A percentile compares a stretch with the other conserved stretches of the same genome.
Evolutionary conservation across 2,113 vertebrate species (phyloP).

Genomic region (Oncorhynchus nerka): DNA sequence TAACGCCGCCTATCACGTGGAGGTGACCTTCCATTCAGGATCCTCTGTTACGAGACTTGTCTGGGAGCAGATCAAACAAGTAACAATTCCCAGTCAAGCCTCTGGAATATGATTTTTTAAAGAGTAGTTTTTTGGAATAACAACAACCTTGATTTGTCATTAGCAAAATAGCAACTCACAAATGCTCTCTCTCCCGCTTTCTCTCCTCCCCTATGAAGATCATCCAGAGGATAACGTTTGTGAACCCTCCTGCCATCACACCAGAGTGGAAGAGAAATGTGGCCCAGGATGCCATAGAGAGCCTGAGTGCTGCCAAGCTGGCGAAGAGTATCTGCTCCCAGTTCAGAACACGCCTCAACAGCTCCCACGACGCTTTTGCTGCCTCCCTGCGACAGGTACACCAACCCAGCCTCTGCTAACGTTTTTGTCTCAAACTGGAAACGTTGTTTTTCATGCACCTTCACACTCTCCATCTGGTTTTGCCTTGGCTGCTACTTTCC

Average conservation of each 20-base stretch:
- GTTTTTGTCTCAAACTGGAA: too few species aligned
- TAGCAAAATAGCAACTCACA: too few species aligned
- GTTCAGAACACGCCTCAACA: constrained; percentile 92
- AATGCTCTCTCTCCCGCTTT: not conserved
- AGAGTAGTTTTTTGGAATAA: not conserved
- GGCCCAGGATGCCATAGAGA: constrained; percentile 97
- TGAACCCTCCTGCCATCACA: constrained; percentile 89
- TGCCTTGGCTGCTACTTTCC: too few species aligned
- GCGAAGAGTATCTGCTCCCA: constrained; percentile 98
- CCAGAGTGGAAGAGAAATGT: constrained; percentile 96
- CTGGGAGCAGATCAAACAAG: constrained; percentile 99
- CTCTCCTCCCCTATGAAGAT: constrained; percentile 72
- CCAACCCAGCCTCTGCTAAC: not conserved
- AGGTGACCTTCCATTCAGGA: constrained; percentile 96
- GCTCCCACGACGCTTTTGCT: constrained; percentile 95
- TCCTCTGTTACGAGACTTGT: constrained; percentile 91
- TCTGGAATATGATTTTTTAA: not conserved
- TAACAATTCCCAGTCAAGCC: constrained; percentile 43
- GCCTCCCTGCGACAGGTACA: constrained; percentile 91
- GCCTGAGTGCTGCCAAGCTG: constrained; percentile 93
- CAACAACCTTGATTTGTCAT: too few species aligned
- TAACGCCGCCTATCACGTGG: constrained; percentile 97
- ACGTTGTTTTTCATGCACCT: too few species aligned
- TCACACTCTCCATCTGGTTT: too few species aligned
- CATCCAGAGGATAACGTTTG: constrained; percentile 91